phyloP scores from a whole-genome alignment of 2,113 vertebrate species.

The Pterocles orientalis region DNA sequence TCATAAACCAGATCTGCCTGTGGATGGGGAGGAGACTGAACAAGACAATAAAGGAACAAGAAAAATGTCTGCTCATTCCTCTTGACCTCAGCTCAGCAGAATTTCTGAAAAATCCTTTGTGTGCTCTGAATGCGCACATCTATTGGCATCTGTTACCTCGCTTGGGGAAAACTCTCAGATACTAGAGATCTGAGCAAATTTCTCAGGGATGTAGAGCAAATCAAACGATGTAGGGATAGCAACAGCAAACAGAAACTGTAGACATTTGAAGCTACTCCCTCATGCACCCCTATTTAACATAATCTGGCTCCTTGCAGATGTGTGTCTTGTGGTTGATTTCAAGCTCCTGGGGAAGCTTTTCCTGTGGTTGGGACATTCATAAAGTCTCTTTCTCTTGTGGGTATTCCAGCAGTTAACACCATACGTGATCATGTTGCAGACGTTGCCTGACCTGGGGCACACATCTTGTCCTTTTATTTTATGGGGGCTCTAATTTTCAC shows the following conservation, averaged over 20 bases:
- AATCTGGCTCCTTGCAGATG: background rate
- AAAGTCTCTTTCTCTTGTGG: background rate
- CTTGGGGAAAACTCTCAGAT: background rate
- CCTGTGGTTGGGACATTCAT: background rate
- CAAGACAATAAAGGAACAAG: background rate
- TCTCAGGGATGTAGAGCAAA: background rate
- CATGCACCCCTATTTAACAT: background rate
- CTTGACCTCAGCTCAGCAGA: background rate
- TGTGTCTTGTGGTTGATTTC: background rate
- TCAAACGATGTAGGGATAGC: fast-evolving
- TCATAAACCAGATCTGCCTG: background rate
- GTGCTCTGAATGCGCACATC: background rate
- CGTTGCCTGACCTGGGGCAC: background rate
- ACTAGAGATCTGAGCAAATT: background rate
- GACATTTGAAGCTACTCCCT: background rate
- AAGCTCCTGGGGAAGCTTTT: background rate
- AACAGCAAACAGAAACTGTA: background rate
- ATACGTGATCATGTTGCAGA: background rate
- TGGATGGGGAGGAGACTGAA: background rate
- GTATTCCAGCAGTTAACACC: background rate
- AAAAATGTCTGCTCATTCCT: background rate
- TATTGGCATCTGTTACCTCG: background rate
- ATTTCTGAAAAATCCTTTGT: background rate
- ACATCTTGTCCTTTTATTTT: background rate
- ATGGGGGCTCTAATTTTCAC: background rate